A percentile compares a stretch with the other conserved stretches of the same genome.
These are phyloP conservation scores for Crocodylus rhombifer DNA, from an alignment of 2,797 vertebrate genomes.

Conservation along the genomic window DNA sequence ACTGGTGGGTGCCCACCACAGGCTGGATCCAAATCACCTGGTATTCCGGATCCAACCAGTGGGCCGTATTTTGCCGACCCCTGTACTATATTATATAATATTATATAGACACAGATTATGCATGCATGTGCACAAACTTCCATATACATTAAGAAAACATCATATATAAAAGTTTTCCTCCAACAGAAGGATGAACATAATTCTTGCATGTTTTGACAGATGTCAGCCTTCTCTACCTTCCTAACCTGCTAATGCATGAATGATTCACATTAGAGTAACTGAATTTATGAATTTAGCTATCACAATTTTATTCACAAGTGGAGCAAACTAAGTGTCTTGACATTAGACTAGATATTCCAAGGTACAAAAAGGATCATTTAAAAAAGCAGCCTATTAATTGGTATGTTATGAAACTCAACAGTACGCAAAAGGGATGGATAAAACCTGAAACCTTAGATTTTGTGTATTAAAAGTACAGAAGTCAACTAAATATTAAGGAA, in stretches of 20 bases:
- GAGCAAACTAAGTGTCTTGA: neutral
- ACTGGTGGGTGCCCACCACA: too few relatives aligned
- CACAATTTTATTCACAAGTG: neutral
- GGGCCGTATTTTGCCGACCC: too few relatives aligned
- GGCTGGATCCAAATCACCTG: too few relatives aligned
- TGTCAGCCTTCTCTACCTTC: neutral
- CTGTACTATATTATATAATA: too few relatives aligned
- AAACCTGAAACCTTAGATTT: neutral
- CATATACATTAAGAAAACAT: too few relatives aligned
- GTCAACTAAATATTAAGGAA: neutral
- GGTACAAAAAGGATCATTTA: rapidly evolving
- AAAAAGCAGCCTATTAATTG: neutral
- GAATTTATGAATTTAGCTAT: too few relatives aligned
- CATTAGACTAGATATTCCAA: neutral
- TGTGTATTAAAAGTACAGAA: neutral
- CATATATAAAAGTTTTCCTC: neutral
- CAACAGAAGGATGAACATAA: neutral
- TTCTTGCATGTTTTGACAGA: neutral
- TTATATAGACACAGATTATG: too few relatives aligned
- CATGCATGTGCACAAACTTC: too few relatives aligned
- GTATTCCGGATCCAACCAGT: too few relatives aligned
- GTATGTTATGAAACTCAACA: neutral
- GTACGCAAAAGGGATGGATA: neutral
- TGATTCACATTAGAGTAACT: too few relatives aligned
- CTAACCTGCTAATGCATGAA: too few relatives aligned